Evolutionary conservation across 2,888 invertebrate species (phyloP).

Genomic region (Amiota communis): DNA sequence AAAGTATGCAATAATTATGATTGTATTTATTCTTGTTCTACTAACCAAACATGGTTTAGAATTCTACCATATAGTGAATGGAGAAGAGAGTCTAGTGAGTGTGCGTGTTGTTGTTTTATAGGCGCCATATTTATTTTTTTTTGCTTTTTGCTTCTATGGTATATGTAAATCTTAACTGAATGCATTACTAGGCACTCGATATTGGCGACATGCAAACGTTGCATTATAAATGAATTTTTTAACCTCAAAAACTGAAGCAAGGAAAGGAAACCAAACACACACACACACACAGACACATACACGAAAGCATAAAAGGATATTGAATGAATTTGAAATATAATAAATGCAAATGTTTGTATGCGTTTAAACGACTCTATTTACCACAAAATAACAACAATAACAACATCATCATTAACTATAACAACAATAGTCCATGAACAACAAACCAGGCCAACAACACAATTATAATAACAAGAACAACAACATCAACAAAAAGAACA

Average conservation of each 20-base stretch:
- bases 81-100: no score
- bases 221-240: constrained; percentile 65
- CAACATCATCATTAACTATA: constrained; percentile 24
- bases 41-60: no score
- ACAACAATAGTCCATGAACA: constrained; percentile 37
- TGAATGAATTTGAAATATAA: constrained; percentile 7
- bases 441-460: constrained; percentile 39
- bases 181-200: neutral
- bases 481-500: constrained; percentile 27
- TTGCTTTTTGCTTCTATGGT: no score
- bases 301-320: neutral
- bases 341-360: constrained; percentile 54
- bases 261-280: neutral
- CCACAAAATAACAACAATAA: constrained; percentile 60
- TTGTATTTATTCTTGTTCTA: no score
- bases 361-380: constrained; percentile 68
- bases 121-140: no score
- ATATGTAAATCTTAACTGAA: no score
- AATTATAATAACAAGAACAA: constrained; percentile 31
- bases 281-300: neutral
- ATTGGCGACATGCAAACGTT: constrained; percentile 60
- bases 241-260: constrained; percentile 31
- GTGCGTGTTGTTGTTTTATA: no score
- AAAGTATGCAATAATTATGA: no score
- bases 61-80: no score